Conservation (phyloP, 2,797 vertebrate species). For the Glyptemys insculpta region DNA sequence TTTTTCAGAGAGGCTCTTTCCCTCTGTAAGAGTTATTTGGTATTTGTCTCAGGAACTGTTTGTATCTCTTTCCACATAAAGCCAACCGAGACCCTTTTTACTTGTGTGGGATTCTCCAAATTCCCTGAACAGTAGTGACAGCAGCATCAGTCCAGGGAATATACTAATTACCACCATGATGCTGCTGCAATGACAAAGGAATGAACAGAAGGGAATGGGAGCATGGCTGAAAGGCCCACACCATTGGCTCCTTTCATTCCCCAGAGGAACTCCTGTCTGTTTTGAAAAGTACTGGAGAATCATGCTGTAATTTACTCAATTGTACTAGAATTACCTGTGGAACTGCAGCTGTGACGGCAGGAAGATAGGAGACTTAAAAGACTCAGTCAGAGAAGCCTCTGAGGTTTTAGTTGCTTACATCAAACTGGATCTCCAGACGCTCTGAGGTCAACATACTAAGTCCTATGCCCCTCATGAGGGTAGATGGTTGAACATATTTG, state of each 20-base stretch:
- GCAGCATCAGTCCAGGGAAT: conserved; percentile 1
- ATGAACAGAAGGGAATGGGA: not conserved
- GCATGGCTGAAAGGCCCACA: not conserved
- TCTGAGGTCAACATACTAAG: not conserved
- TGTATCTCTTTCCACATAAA: conserved; percentile 2
- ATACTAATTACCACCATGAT: not conserved
- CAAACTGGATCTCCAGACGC: not conserved
- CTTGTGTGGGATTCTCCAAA: not conserved
- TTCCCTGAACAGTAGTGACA: not conserved
- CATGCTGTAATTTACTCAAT: not conserved
- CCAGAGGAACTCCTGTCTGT: not conserved
- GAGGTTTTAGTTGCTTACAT: not conserved
- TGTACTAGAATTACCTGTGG: not conserved
- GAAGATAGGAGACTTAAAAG: not conserved
- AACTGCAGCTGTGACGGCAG: not conserved
- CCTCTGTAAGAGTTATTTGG: not conserved
- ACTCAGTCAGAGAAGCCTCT: not conserved
- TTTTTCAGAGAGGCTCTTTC: conserved; percentile 1
- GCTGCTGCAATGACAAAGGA: not conserved
- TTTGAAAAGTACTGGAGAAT: not conserved
- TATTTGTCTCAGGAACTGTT: not conserved
- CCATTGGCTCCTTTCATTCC: not conserved
- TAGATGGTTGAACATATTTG: not conserved
- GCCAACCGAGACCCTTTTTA: not conserved
- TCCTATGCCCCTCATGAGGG: not conserved